Evolutionary conservation across 2,113 vertebrate species (phyloP), one percentile per base, ranked within the genome.

Genomic region (Mastomys natalensis): DNA sequence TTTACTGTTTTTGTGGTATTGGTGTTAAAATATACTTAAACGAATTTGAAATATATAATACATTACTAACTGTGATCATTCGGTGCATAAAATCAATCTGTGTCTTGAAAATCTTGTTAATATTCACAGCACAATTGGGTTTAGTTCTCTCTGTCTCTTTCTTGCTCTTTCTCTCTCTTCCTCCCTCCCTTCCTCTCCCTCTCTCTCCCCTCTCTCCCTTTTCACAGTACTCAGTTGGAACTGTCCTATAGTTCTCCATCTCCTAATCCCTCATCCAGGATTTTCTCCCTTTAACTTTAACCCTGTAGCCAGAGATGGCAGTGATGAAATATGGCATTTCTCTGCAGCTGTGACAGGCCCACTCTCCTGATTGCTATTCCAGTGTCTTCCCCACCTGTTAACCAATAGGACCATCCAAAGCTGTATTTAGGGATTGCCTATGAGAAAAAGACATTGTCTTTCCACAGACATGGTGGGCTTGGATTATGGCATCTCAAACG

Each of bases 251-350:
- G 74, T 43, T 87, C 37, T 66, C 7, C 6, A 37, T 82, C n/a
- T 87, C 45, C n/a, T 17, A 40, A 34, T 6, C 55, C n/a, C 26
- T 84, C 53, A 62, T 21, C 11, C 31, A 9, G 45, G 29, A 1
- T 19, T 76, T 78, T 55, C 37, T 17, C 13, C 12, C 9, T 34
- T 37, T 84, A 29, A 21, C 34, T 12, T 72, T 24, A 15, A 53
- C 3, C 21, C 21, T 16, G 1, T 10, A 11, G 6, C 6, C 53
- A 0, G 1, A 5, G 31, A 55, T 51, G 24, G 48, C 62, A 0
- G 0, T 15, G n/a, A 72, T 43, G 15, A 37, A 6, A 6, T 37
- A 13, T 19, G n/a, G 34, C 34, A 31, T 76, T 58, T 68, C 26
- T 1, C 6, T 0, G 21, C 12, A n/a, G 29, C 17, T 15, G 0